These are phyloP conservation scores for Gymnoscopelus braueri DNA, from an alignment of 2,797 vertebrate genomes.

Conservation along the genomic window DNA sequence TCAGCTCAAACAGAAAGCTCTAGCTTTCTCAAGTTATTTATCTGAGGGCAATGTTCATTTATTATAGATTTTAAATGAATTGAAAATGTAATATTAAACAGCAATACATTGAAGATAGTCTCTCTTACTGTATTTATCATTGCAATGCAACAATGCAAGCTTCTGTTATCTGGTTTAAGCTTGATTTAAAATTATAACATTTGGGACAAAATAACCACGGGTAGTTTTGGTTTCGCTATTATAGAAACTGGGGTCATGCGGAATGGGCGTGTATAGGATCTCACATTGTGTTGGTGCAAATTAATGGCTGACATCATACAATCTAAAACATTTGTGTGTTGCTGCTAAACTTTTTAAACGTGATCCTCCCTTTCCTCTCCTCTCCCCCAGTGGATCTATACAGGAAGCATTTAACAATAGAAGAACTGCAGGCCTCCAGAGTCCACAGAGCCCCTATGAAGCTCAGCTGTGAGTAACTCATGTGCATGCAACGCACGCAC, in stretches of 20 bases:
- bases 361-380: conserved; percentile 67
- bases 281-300: conserved; percentile 5
- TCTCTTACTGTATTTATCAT: neutral
- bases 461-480: conserved; percentile 48
- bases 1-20: neutral
- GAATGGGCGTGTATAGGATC: neutral
- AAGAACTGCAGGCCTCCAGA: conserved; percentile 48
- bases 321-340: conserved; percentile 16
- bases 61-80: neutral
- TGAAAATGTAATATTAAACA: neutral
- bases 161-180: no score
- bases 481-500: conserved; percentile 15
- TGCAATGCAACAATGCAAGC: neutral
- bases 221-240: conserved; percentile 3
- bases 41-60: neutral
- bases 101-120: no score
- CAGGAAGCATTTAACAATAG: conserved; percentile 79
- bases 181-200: neutral
- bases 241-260: neutral
- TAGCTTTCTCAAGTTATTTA: conserved; percentile 3
- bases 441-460: conserved; percentile 43
- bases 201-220: neutral
- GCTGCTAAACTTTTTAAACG: conserved; percentile 34
- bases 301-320: neutral
- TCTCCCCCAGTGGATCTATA: conserved; percentile 37